Evolutionary conservation across 2,888 invertebrate species (phyloP).

Genomic region (Dyspetes luteomarginatus): DNA sequence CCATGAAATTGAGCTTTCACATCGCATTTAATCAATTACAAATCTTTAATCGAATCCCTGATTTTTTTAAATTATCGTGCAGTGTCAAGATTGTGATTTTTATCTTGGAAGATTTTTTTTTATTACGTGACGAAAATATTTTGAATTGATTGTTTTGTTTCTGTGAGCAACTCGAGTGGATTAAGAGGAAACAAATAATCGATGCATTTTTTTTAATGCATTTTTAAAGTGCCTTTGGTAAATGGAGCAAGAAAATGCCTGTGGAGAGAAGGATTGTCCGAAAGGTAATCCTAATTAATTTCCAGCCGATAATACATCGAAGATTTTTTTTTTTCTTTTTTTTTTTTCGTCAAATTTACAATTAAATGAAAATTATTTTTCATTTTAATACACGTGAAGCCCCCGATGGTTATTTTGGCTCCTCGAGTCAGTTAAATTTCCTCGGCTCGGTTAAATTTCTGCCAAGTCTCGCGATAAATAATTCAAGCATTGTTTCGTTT

Average conservation of each 20-base stretch:
- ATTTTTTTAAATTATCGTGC: no score
- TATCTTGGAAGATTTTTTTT: background rate
- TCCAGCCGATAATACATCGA: background rate
- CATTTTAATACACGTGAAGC: constrained; percentile 17
- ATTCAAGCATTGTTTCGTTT: background rate
- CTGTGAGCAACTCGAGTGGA: constrained; percentile 25
- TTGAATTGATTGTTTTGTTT: constrained; percentile 14
- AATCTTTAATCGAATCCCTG: no score
- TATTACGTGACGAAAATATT: background rate
- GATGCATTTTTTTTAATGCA: constrained; percentile 27
- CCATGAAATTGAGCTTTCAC: background rate
- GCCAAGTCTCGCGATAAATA: constrained; percentile 41
- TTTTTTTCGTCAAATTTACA: background rate
- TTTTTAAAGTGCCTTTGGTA: constrained; percentile 48
- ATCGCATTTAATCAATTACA: constrained; percentile 1
- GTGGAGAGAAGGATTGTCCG: constrained; percentile 65
- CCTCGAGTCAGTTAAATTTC: no score
- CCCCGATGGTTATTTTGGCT: constrained; percentile 57
- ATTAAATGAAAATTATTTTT: background rate
- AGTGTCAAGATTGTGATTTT: background rate
- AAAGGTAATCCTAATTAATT: constrained; percentile 61
- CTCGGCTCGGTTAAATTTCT: constrained; percentile 26
- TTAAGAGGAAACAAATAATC: constrained; percentile 17
- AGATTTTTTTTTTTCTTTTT: background rate
- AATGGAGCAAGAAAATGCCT: constrained; percentile 58